Evolutionary conservation across 2,888 invertebrate genomes (phyloP), one percentile per base, ranked within the genome.

Genomic region (Drosophila limbata): DNA sequence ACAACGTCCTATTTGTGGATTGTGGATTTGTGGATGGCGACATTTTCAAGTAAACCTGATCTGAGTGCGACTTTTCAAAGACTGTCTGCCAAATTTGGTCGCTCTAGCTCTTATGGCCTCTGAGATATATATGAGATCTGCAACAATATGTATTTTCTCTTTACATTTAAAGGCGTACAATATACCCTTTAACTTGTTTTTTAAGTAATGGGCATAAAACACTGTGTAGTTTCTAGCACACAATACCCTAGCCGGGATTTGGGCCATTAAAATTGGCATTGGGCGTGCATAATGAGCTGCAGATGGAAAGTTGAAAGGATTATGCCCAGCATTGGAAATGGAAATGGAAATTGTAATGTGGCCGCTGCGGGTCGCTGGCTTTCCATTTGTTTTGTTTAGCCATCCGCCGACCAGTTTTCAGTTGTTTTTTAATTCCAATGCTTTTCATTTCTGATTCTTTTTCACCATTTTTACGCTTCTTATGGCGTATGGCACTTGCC

Each of bases 241-340:
- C 73, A 74, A 74, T 75, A 39, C 39, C 62, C 19, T 25, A 39
- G 67, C 48, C 57, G 66, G 85, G 85, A 85, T 85, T 85, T 88
- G 77, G 80, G 69, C 84, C 85, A 86, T 86, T 86, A 80, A 84
- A 84, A 88, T 80, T 69, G 72, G 67, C 73, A 77, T 61, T 53
- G 63, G 83, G 73, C 55, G 67, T 73, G 81, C 83, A 81, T 85
- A 88, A 88, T 85, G 86, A 88, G 88, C 71, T 60, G 61, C 31
- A 55, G 73, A 61, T 60, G 55, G 72, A 56, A 65, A 50, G 60
- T 65, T 62, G 73, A 88, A 85, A 85, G 85, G 85, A 85, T 85
- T 85, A 79, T 64, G 81, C 65, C 59, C n/a, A 8, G 50, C 66
- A 69, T 69, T 80, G 76, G 77, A 70, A 28, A 28, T 28, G 76